A percentile compares a stretch with the other conserved stretches of the same genome.
Conservation (phyloP, 2,888 invertebrate genomes). For the Mactromeris polynyma region DNA sequence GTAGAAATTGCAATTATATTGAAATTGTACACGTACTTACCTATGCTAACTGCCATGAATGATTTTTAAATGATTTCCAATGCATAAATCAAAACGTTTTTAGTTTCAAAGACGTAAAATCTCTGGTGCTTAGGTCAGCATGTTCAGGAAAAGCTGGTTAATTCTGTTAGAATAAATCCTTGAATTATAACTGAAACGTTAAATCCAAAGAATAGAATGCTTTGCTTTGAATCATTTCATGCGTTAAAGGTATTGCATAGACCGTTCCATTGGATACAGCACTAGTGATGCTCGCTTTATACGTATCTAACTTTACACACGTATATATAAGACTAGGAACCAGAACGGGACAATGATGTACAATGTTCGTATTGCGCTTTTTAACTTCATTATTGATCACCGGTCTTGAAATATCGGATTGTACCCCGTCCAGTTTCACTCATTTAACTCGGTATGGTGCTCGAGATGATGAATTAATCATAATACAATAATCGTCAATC, state of each 20-base stretch:
- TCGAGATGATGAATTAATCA: neutral
- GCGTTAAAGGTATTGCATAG: neutral
- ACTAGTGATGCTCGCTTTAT: neutral
- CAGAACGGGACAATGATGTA: neutral
- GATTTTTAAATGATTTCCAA: neutral
- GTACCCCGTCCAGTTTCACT: neutral
- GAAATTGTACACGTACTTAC: neutral
- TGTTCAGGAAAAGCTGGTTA: neutral
- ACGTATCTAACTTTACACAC: neutral
- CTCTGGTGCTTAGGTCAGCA: neutral
- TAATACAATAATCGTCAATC: slow-evolving; percentile 2
- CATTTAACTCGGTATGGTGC: slow-evolving; percentile 9
- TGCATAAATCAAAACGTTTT: neutral
- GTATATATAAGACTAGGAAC: neutral
- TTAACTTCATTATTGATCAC: neutral
- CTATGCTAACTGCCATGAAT: neutral
- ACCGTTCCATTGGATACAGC: neutral
- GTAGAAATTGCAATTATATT: too few relatives aligned
- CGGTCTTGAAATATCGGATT: neutral
- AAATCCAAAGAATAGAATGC: neutral
- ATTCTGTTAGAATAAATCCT: neutral
- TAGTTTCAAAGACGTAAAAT: neutral
- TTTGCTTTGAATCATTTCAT: neutral
- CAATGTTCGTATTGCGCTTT: neutral
- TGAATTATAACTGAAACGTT: neutral